A percentile compares a stretch with the other conserved stretches of the same genome.
phyloP scores from a whole-genome alignment of 2,113 vertebrate genomes.

The Sitta europaea region DNA sequence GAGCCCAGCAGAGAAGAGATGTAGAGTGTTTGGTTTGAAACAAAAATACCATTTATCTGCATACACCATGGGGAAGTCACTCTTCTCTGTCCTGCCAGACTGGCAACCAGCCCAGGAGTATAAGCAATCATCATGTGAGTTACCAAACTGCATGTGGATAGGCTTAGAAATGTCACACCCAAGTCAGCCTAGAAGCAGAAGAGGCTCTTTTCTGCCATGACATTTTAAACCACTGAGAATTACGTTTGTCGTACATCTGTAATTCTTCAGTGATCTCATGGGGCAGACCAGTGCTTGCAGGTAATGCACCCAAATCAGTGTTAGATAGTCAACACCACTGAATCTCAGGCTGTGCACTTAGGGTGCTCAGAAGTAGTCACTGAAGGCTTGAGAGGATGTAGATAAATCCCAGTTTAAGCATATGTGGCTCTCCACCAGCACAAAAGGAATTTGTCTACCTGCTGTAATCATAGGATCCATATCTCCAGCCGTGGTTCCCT shows the following conservation, averaged over 20 bases:
- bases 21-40: background rate
- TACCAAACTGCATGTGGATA: background rate
- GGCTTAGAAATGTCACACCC: background rate
- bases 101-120: background rate
- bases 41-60: background rate
- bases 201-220: background rate
- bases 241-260: background rate
- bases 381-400: background rate
- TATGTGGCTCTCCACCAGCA: background rate
- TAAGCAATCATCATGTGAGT: background rate
- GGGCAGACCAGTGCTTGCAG: background rate
- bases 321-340: background rate
- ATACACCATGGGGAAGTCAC: background rate
- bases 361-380: background rate
- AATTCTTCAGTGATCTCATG: background rate
- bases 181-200: background rate
- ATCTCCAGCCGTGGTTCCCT: background rate
- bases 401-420: background rate
- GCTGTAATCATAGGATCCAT: background rate
- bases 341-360: background rate
- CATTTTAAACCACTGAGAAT: background rate
- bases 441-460: background rate
- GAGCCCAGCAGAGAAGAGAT: background rate
- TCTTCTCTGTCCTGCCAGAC: background rate
- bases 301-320: background rate